phyloP scores from a whole-genome alignment of 2,888 invertebrate genomes.

The Stenichneumon culpator region DNA sequence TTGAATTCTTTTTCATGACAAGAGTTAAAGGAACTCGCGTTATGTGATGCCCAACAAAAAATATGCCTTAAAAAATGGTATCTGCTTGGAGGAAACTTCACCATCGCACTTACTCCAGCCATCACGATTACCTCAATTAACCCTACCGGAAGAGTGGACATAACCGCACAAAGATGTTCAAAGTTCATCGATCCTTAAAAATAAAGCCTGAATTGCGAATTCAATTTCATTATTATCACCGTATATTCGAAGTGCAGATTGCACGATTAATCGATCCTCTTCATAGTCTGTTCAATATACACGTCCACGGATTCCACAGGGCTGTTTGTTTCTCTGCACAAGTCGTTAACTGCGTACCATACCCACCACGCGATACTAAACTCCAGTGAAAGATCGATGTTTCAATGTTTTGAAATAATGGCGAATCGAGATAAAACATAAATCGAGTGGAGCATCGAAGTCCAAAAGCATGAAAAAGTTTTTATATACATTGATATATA shows the following conservation, averaged over 20 bases:
- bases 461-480: not conserved
- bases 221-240: not conserved
- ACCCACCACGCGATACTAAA: not conserved
- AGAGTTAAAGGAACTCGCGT: no score
- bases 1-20: no score
- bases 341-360: not conserved
- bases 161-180: no score
- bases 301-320: not conserved
- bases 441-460: not conserved
- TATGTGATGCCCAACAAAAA: no score
- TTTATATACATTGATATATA: not conserved
- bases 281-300: not conserved
- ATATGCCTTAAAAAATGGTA: no score
- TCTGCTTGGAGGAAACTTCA: no score
- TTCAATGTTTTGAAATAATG: conserved; percentile 34
- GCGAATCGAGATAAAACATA: conserved; percentile 15
- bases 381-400: conserved; percentile 29
- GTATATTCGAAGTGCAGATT: not conserved
- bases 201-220: no score
- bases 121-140: no score
- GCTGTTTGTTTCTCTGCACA: not conserved
- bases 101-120: no score
- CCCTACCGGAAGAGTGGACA: no score
- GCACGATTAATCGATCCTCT: not conserved
- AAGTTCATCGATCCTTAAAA: no score